These are phyloP conservation scores for Rhincodon typus DNA, from an alignment of 2,797 vertebrate genomes.

Conservation along the genomic window DNA sequence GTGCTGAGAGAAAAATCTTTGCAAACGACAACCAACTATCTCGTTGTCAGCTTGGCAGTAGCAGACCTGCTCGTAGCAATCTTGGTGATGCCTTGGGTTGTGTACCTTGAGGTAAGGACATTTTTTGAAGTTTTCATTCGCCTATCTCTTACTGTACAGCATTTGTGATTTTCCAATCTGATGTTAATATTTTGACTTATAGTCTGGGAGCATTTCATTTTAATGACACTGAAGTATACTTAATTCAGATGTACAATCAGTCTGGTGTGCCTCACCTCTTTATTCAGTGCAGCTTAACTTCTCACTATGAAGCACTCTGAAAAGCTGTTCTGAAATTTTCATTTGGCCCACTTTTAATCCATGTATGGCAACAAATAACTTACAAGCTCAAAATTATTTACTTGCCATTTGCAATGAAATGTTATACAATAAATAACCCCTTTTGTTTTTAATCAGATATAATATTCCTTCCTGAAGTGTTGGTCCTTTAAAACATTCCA, in stretches of 20 bases:
- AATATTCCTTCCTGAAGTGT: neutral
- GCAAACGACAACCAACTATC: constrained; percentile 89
- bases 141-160: neutral
- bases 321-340: neutral
- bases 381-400: neutral
- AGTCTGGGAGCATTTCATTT: neutral
- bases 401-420: neutral
- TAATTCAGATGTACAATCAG: neutral
- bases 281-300: neutral
- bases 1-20: constrained; percentile 77
- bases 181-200: neutral
- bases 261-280: neutral
- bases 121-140: neutral
- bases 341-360: neutral
- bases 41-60: constrained; percentile 86
- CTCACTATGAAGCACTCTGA: neutral
- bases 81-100: constrained; percentile 88
- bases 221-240: neutral
- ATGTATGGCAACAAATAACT: neutral
- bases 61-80: constrained; percentile 85
- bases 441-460: neutral
- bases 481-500: neutral
- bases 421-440: neutral
- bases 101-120: constrained; percentile 80
- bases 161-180: neutral